Percentiles rank a stretch among this genome's conserved stretches.
Evolutionary conservation across 2,888 invertebrate genomes (phyloP).

Genomic region (Phengaris arion): DNA sequence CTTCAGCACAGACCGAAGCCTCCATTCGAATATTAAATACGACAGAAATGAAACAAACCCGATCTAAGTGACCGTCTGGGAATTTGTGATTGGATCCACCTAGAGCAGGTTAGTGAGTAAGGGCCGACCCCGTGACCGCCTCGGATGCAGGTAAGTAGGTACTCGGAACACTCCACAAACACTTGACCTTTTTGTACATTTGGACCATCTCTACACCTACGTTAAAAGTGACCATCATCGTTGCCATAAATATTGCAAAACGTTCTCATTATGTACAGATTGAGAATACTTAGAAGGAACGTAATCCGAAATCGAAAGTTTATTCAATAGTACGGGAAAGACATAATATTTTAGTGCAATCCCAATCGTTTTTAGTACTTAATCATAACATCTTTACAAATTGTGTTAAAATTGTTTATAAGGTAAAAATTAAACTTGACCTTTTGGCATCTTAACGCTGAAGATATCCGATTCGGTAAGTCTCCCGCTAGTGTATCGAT

Average conservation of each 20-base stretch:
- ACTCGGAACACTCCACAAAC: constrained; percentile 1
- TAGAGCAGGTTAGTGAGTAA: background rate
- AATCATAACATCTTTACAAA: background rate
- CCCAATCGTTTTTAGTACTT: background rate
- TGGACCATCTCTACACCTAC: background rate
- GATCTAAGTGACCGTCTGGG: constrained; percentile 61
- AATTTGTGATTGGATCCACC: constrained; percentile 37
- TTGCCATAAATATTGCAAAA: background rate
- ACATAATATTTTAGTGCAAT: background rate
- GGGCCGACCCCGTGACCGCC: background rate
- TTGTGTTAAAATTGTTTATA: background rate
- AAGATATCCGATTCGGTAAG: background rate
- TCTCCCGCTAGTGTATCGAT: background rate
- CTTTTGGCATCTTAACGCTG: background rate
- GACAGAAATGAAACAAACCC: constrained; percentile 72
- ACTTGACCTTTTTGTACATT: constrained; percentile 17
- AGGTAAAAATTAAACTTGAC: background rate
- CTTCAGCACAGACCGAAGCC: constrained; percentile 57
- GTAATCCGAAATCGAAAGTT: background rate
- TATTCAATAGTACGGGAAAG: background rate
- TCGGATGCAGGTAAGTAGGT: background rate
- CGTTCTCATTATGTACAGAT: background rate
- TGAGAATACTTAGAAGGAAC: background rate
- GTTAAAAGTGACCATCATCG: background rate
- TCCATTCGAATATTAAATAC: constrained; percentile 66